Evolutionary conservation across 1,140 invertebrate species (phyloP).

Genomic region (Euwallacea similis): DNA sequence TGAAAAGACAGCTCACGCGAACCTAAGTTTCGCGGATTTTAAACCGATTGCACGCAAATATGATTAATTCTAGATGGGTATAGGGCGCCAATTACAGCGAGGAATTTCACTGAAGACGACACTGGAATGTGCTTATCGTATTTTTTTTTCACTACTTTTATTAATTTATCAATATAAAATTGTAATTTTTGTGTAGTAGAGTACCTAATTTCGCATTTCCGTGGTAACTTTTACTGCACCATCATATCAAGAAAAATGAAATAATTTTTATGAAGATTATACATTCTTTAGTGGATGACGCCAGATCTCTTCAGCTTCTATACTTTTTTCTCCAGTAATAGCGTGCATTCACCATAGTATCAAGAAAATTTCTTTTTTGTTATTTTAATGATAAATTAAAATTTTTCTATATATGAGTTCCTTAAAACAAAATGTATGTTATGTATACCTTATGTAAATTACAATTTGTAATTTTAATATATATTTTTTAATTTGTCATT

Average conservation of each 20-base stretch:
- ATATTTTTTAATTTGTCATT: background rate
- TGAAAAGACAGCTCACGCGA: background rate
- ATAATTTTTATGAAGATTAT: too few relatives aligned
- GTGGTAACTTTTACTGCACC: too few relatives aligned
- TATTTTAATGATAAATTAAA: background rate
- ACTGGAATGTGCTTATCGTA: background rate
- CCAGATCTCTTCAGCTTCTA: background rate
- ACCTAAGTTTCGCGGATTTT: slow-evolving; percentile 2
- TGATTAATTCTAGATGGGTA: background rate
- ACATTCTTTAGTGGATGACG: too few relatives aligned
- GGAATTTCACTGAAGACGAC: too few relatives aligned
- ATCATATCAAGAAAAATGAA: too few relatives aligned
- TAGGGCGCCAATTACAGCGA: too few relatives aligned
- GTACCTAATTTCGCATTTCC: background rate
- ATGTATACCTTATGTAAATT: too few relatives aligned
- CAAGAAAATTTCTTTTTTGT: background rate
- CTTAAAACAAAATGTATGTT: background rate
- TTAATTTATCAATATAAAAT: background rate
- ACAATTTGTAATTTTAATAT: background rate
- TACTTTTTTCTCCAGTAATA: background rate
- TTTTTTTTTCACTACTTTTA: background rate
- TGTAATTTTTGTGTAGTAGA: background rate
- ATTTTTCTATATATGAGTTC: background rate
- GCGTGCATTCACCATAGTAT: background rate
- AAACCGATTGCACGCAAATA: slow-evolving; percentile 1